Conservation (phyloP, 2,113 vertebrate species). For the Pteropus alecto region DNA sequence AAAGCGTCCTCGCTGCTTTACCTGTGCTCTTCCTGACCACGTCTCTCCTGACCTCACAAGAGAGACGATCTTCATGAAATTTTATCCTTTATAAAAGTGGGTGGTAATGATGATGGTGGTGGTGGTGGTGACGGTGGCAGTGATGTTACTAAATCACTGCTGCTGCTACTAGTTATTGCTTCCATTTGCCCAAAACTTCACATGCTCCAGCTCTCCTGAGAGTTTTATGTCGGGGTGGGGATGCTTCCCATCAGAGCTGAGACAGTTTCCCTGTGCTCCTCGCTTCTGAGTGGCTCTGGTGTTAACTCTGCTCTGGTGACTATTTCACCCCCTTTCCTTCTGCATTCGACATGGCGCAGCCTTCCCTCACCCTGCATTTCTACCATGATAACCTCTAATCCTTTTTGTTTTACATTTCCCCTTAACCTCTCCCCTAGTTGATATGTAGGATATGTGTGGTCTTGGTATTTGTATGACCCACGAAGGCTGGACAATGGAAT, state of each 20-base stretch:
- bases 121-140: background rate
- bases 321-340: background rate
- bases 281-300: background rate
- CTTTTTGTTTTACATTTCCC: conserved; percentile 28
- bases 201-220: background rate
- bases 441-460: background rate
- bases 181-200: background rate
- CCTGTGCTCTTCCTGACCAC: background rate
- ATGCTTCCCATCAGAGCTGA: background rate
- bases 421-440: background rate
- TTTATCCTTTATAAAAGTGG: background rate
- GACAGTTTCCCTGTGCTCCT: background rate
- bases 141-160: no score
- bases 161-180: no score
- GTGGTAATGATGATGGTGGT: accelerated
- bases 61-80: background rate
- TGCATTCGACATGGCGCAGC: background rate
- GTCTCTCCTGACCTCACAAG: background rate
- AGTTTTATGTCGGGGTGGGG: background rate
- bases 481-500: background rate
- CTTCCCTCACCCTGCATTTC: background rate
- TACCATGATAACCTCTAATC: background rate
- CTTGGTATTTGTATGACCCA: background rate
- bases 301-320: background rate
- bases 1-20: background rate